phyloP scores from a whole-genome alignment of 2,113 vertebrate genomes.

The Bufo gargarizans region DNA sequence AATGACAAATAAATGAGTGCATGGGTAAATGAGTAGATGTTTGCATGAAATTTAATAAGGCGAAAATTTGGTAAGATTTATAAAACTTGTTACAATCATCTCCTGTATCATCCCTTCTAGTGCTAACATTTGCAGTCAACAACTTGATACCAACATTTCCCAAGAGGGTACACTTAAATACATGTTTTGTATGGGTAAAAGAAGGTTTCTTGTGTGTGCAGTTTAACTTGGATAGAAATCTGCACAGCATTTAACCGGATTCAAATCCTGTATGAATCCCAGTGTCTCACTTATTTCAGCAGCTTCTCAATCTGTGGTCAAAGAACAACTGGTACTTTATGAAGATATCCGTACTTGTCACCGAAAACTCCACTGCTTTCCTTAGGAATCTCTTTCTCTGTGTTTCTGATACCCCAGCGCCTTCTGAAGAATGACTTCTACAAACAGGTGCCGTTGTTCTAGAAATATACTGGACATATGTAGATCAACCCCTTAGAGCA shows the following conservation, averaged over 20 bases:
- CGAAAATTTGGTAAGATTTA: not conserved
- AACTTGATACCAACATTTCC: slow-evolving; percentile 23
- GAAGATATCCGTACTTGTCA: slow-evolving; percentile 34
- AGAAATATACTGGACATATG: slow-evolving; percentile 20
- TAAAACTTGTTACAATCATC: not conserved
- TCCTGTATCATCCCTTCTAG: not conserved
- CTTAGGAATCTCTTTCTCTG: slow-evolving; percentile 19
- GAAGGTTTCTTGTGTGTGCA: not conserved
- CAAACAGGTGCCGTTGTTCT: slow-evolving; percentile 39
- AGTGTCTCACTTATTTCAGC: slow-evolving; percentile 33
- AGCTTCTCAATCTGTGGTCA: slow-evolving; percentile 11
- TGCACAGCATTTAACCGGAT: not conserved
- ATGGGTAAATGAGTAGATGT: not conserved
- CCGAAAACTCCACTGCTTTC: not conserved
- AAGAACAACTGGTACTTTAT: slow-evolving; percentile 38
- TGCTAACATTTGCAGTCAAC: not conserved
- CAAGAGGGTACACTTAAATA: not conserved
- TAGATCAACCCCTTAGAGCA: not conserved
- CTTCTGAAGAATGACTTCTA: slow-evolving; percentile 26
- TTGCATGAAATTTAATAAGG: slow-evolving; percentile 36
- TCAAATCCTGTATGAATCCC: not conserved
- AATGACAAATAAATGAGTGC: not conserved
- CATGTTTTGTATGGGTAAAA: slow-evolving; percentile 19
- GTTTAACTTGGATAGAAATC: slow-evolving; percentile 1
- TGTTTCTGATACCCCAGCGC: slow-evolving; percentile 14